Evolutionary conservation across 2,888 invertebrate genomes (phyloP).

Genomic region (Habrosyne pyritoides): DNA sequence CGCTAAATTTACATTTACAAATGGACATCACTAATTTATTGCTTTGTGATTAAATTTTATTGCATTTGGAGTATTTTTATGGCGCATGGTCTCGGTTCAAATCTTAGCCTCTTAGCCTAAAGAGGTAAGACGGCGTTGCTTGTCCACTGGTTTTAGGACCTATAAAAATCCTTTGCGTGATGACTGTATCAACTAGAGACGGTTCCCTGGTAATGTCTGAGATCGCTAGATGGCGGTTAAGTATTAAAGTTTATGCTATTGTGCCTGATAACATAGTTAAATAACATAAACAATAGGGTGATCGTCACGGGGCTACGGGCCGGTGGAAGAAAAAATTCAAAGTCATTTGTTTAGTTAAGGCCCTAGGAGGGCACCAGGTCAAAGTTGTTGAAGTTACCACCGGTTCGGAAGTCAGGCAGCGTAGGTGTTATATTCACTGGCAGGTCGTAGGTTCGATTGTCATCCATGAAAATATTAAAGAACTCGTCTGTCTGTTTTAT

Average conservation of each 20-base stretch:
- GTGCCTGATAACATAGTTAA: no score
- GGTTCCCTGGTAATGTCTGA: background rate
- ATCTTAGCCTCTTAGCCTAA: background rate
- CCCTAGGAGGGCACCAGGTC: no score
- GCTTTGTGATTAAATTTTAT: conserved; percentile 26
- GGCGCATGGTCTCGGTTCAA: background rate
- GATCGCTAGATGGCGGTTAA: background rate
- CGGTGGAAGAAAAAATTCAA: no score
- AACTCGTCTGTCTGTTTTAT: no score
- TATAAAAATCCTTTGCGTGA: background rate
- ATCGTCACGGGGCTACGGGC: no score
- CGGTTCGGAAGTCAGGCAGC: no score
- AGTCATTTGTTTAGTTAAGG: no score
- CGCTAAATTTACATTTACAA: conserved; percentile 29
- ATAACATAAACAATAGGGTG: no score
- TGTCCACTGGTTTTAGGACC: background rate
- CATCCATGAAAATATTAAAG: no score
- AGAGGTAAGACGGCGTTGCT: background rate
- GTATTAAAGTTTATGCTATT: background rate
- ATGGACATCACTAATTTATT: conserved; percentile 33
- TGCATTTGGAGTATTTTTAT: conserved; percentile 15
- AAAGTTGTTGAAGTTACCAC: no score
- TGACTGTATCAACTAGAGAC: background rate
- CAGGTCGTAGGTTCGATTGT: no score
- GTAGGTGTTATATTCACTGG: no score